phyloP scores from a whole-genome alignment of 2,797 vertebrate genomes.

The Manis javanica region DNA sequence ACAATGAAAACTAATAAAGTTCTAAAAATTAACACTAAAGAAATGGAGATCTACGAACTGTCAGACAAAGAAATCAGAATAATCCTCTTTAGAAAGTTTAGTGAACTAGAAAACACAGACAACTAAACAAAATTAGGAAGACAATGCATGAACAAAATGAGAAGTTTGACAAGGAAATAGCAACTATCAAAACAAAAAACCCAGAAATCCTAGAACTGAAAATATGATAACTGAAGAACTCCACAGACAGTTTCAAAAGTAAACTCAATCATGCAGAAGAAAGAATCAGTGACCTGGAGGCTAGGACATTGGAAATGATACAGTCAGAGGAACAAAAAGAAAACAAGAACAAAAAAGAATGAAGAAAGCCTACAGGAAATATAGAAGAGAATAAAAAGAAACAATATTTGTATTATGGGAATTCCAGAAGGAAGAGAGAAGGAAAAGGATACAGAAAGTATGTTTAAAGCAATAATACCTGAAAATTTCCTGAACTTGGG shows the following conservation, averaged over 20 bases:
- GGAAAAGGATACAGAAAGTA: neutral
- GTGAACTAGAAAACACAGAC: neutral
- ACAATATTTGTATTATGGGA: neutral
- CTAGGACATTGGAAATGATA: neutral
- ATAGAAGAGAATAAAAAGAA: neutral
- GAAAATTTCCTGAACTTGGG: neutral
- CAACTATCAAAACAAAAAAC: neutral
- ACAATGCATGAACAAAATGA: neutral
- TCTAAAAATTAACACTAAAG: neutral
- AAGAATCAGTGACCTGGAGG: neutral
- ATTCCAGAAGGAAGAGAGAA: neutral
- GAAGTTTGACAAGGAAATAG: neutral
- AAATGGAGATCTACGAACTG: neutral
- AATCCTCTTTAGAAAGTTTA: neutral
- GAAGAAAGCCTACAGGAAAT: neutral
- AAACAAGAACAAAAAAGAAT: neutral
- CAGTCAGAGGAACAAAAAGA: neutral
- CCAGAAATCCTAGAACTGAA: neutral
- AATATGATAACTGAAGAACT: neutral
- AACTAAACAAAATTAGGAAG: neutral
- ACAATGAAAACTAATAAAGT: neutral
- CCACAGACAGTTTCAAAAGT: neutral
- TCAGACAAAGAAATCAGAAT: neutral
- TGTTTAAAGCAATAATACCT: neutral
- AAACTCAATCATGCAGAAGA: neutral